phyloP scores from a whole-genome alignment of 2,113 vertebrate genomes.

The Prionailurus viverrinus region DNA sequence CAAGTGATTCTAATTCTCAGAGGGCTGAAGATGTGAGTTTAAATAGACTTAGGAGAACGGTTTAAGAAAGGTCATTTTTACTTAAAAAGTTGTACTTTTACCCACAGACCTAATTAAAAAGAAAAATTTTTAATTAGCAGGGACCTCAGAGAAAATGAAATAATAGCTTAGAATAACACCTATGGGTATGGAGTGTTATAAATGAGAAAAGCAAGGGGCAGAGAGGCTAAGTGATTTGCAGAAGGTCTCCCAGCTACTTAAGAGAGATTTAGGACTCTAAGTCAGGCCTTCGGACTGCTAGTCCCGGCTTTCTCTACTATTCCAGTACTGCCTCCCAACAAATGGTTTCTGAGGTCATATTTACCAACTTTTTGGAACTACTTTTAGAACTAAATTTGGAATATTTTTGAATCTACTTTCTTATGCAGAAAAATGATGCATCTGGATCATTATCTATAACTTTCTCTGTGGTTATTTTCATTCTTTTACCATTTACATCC shows the following conservation, averaged over 20 bases:
- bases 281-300: neutral
- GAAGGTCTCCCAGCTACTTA: neutral
- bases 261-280: neutral
- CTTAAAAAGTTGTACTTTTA: constrained; percentile 47
- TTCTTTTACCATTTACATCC: neutral
- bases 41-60: neutral
- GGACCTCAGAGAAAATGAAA: constrained; percentile 40
- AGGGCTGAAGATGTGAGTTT: neutral
- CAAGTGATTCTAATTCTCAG: neutral
- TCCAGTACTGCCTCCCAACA: neutral
- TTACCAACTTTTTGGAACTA: neutral
- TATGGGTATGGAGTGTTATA: neutral
- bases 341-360: neutral
- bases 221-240: neutral
- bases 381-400: constrained; percentile 4
- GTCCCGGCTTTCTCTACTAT: neutral
- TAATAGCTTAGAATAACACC: neutral
- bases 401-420: constrained; percentile 13
- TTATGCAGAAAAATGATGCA: neutral
- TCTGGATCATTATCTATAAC: neutral
- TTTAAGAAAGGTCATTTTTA: constrained; percentile 55
- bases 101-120: constrained; percentile 53
- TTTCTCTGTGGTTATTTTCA: neutral
- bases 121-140: constrained; percentile 57
- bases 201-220: neutral